Base-by-base conservation (phyloP, 2,888 invertebrate genomes). In the Thalpophila matura region DNA sequence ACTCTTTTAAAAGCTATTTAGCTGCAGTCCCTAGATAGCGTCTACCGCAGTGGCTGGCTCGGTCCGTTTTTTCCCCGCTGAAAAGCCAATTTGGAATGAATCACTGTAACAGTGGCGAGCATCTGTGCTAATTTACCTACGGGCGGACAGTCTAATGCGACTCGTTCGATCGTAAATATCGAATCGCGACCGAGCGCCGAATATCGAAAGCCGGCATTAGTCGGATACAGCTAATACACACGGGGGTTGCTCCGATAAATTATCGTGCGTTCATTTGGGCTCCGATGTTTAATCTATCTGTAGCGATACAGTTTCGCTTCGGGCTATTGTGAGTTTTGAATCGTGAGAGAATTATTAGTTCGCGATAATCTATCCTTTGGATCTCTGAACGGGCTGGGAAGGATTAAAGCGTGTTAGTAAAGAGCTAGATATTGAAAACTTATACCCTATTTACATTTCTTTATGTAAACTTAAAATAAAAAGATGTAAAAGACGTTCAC, bases 81-180 rank as follows among this genome's bases (percentile, higher is more conserved):
- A 92, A 94, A 93, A 94, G 93, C 94, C 94, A 95, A 95, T 95
- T 95, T 94, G 91, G 89, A 95, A 95, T 95, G 94, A 95, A 95
- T 95, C 95, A 95, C 92, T 89, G 94, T 91, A 92, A 93, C 93
- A 90, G 92, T 90, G 89, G 92, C 91, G 87, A 94, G 91, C 95
- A 95, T 95, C 94, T 95, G 95, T 92, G 95, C 95, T 95, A 95
- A 95, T 95, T 95, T 95, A 95, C 95, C 95, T 94, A 94, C 93
- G 92, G 89, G 91, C 87, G 92, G 94, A 94, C 95, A 95, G 93
- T 93, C 94, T 95, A 95, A 95, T 95, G 95, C 93, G 91, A 89
- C 88, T 90, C 88, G 92, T 88, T 91, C 83, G 89, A 81, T 93
- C 95, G 93, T 95, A 95, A 94, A 95, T 93, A 92, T 87, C 82